Base-by-base conservation (phyloP, 1,140 invertebrate genomes). In the Drosophila lini region DNA sequence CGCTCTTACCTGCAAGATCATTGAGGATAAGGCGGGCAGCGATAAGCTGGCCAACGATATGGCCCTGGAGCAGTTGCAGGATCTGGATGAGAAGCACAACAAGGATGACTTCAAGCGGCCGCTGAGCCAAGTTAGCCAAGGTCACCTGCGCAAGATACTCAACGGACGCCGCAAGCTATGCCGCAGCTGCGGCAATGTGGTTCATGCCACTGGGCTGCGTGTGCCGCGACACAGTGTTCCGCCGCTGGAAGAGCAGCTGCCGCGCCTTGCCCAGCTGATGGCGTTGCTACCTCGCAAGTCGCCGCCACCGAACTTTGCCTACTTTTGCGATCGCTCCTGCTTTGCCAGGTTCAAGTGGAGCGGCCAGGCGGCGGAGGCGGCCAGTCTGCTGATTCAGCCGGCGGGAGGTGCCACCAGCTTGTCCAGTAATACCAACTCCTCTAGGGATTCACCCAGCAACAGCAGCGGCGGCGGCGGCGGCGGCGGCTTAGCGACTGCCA, bases 1-100 rank as follows among this genome's bases (percentile, higher is more conserved):
- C 38, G 97, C 97, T 5, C 94, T 96, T n/a, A 94, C 95, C 53
- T 98, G 97, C 92, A 90, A 91, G 38, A 56, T 91, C 3, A 80
- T 91, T 19, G 90, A 91, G 52, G 70, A 71, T 5, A 70, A 81
- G 34, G 11, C 9, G 36, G 48, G 28, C 15, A 36, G 19, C 40
- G 42, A 45, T 7, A 63, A 69, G 9, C 6, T 50, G 25, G 50
- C 0, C 6, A 34, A 36, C 2, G 19, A 45, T 3, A 5, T 16
- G n/a, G 1, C 16, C 3, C 2, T 34, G 16, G 58, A 70, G 11
- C 40, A n/a, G 19, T 8, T 15, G 6, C 19, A 31, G 41, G 34
- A 45, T 5, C 25, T 11, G 16, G 28, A 56, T 0, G 77, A 77
- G 32, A 75, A 74, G 52, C 60, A n/a, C 31, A 32, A n/a, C 31